Evolutionary conservation across 2,888 invertebrate species (phyloP), one percentile per base, ranked within the genome.

Genomic region (Sinohyriopsis cumingii): DNA sequence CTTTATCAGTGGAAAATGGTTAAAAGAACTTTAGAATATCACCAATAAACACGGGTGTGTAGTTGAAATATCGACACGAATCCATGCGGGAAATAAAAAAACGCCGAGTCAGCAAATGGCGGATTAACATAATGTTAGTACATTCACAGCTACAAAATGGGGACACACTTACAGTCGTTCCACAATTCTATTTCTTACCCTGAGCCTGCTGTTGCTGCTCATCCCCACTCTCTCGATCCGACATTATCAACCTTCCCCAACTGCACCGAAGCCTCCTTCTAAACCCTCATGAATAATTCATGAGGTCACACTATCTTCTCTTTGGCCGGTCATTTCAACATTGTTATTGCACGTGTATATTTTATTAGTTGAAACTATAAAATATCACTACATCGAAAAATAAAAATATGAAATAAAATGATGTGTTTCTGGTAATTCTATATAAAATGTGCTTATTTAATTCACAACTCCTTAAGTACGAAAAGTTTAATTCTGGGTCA

Each of bases 211-310:
- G 88, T 81, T 82, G 85, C 82, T 85, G 87, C 79, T 90, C 89
- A 80, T 90, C 90, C 83, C 89, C 90, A 84, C 88, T 89, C 84
- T 90, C 90, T 76, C 88, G 87, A 83, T 90, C 90, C 89, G 90
- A 90, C 90, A 90, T 90, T 86, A 86, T 87, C 87, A 88, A 87
- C 85, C 87, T 86, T 88, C 85, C 87, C 86, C 82, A 81, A 80
- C 82, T 84, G 78, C 72, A 67, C 73, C 68, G 76, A 83, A 87
- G 86, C 86, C 86, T 86, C 86, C 86, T 87, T 86, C 84, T 84
- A 79, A 83, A 68, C 72, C 76, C 79, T 84, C 78, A 86, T 86
- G 85, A 86, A 87, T 87, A 80, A 88, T 87, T 88, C 84, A 87
- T 86, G 81, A 84, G 82, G 81, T 84, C 80, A 78, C 55, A 45